These are phyloP conservation scores for Trochalopteron elliotii DNA, from an alignment of 2,113 vertebrate genomes.

Conservation along the genomic window DNA sequence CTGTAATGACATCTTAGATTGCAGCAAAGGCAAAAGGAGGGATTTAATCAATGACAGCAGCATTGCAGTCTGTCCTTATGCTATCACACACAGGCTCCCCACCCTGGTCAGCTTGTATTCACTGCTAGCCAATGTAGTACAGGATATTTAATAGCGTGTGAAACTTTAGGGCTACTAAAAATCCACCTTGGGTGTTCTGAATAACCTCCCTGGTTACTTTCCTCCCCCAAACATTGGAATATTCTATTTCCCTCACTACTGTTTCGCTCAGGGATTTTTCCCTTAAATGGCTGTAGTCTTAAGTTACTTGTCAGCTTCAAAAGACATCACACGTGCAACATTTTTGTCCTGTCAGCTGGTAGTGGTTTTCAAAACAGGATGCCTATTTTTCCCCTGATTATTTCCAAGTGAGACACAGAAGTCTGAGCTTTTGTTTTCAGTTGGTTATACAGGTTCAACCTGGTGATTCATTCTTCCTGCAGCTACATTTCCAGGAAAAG, in stretches of 20 bases:
- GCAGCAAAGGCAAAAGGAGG: conserved; percentile 12
- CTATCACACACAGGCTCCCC: neutral
- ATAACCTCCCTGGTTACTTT: neutral
- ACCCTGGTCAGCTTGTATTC: neutral
- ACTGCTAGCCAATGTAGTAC: neutral
- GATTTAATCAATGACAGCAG: conserved; percentile 33
- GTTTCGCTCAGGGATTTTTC: neutral
- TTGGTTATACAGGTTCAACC: conserved; percentile 33
- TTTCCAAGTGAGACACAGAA: conserved; percentile 36
- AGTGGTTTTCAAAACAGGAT: conserved; percentile 59
- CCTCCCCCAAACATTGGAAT: neutral
- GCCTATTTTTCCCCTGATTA: conserved; percentile 54
- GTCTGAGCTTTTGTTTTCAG: conserved; percentile 55
- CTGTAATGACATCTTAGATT: conserved; percentile 5
- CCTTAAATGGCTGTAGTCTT: conserved; percentile 26
- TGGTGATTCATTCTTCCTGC: conserved; percentile 64
- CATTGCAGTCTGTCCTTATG: neutral
- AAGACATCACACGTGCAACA: neutral
- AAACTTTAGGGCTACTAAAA: neutral
- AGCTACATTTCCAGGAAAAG: conserved; percentile 55
- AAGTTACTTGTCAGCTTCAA: neutral
- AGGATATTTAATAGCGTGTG: neutral
- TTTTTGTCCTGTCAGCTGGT: conserved; percentile 50
- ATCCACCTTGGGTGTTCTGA: neutral
- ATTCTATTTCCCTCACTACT: neutral